Base-by-base conservation (phyloP, 2,797 vertebrate genomes). In the Chelon labrosus region DNA sequence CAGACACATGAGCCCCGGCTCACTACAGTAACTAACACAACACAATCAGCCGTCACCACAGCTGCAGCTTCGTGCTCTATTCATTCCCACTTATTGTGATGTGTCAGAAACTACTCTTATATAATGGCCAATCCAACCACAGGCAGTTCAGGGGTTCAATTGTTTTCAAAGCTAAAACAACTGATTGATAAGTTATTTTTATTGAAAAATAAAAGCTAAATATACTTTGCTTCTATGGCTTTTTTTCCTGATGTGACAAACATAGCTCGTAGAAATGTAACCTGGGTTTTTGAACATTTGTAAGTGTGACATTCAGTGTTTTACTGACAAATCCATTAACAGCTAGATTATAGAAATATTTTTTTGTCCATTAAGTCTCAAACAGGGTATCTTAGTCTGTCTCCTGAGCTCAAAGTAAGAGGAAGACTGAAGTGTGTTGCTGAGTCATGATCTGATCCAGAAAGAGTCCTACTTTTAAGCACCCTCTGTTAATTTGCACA, bases 391-490 rank as follows among this genome's bases (percentile, higher is more conserved):
- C 42, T 17, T 31, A 31, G 31, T 35, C 38, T 52, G 25, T 69
- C 61, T 31, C 20, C 53, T 67, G 31, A 52, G 47, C 12, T 42
- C 5, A 14, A 39, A 49, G 27, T 3, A 27, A 14, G n/a, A 17
- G 44, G 35, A 68, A 54, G 62, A 53, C 35, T 16, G 27, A 22
- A 27, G n/a, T 63, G 74, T 0, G 4, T 11, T 71, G 82, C 87
- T 80, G 83, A 89, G 84, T 89, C 85, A 85, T 70, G 65, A 79
- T 61, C 12, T 10, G 42, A 38, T 44, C 12, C 19, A 19, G 31
- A 44, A 46, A 51, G 25, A n/a, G 12, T 52, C 14, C 14, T 49
- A 12, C 25, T 53, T 16, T 44, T 44, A 13, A 35, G 8, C 50
- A 41, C 42, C 6, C 9, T 31, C 59, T 61, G 41, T 53, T 13